Evolutionary conservation across 92 coral and sea anemone species (phyloP).

Genomic region (Montipora capitata): DNA sequence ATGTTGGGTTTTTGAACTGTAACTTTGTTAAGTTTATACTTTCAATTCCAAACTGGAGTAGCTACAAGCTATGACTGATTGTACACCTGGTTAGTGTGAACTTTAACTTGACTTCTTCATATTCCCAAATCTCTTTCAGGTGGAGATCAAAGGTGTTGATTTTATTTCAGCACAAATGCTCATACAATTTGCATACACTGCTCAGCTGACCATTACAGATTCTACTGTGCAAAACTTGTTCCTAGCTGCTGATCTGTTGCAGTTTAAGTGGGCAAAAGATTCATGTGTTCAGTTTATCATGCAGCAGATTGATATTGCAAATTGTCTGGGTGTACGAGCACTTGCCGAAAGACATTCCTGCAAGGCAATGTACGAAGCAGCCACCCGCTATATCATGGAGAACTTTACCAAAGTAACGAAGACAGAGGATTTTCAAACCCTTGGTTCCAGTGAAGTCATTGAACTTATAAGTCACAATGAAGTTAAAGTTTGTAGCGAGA

Average conservation of each 20-base stretch:
- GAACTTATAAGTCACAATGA: conserved; percentile 83
- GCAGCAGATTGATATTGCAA: conserved; percentile 88
- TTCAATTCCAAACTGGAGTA: too few species aligned
- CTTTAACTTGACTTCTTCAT: too few species aligned
- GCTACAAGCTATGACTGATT: too few species aligned
- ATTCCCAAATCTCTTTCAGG: conserved; percentile 47
- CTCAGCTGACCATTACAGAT: conserved; percentile 91
- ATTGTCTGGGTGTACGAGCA: conserved; percentile 92
- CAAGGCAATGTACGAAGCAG: conserved; percentile 85
- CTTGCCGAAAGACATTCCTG: conserved; percentile 92
- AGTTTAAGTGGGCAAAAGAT: conserved; percentile 90
- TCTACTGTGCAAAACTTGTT: conserved; percentile 90
- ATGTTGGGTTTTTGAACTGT: too few species aligned
- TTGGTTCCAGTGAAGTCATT: conserved; percentile 75
- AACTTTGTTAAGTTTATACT: too few species aligned
- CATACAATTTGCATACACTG: conserved; percentile 91
- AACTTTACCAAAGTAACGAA: conserved; percentile 85
- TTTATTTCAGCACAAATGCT: conserved; percentile 82
- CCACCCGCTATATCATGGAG: conserved; percentile 75
- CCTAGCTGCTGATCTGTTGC: conserved; percentile 92
- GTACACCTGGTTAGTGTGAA: too few species aligned
- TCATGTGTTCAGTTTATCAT: conserved; percentile 92
- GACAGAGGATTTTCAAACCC: conserved; percentile 87
- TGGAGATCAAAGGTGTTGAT: conserved; percentile 93
- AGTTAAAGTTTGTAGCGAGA: conserved; percentile 78